A percentile compares a stretch with the other conserved stretches of the same genome.
phyloP scores from a whole-genome alignment of 2,113 vertebrate genomes.

The Mesitornis unicolor region DNA sequence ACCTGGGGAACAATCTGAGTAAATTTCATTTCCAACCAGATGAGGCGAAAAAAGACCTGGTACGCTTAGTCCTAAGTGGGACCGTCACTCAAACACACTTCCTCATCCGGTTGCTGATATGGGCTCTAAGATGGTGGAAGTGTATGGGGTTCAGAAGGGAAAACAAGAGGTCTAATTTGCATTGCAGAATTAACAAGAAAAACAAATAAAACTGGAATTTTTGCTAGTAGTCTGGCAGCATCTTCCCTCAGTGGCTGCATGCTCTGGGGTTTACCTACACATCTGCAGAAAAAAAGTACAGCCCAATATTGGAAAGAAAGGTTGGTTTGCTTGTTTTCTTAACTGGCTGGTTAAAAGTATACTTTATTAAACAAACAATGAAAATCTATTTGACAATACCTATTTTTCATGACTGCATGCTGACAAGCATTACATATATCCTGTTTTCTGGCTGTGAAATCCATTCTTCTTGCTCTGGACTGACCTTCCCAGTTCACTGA shows the following conservation, averaged over 20 bases:
- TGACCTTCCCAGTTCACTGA: neutral
- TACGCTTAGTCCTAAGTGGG: neutral
- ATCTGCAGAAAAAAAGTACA: neutral
- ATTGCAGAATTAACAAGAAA: neutral
- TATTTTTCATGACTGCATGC: neutral
- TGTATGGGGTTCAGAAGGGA: fast-evolving
- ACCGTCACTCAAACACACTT: neutral
- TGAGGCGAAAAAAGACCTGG: neutral
- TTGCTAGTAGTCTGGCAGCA: neutral
- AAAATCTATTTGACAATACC: neutral
- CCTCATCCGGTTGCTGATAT: neutral
- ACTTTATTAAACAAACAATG: neutral
- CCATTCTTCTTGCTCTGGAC: neutral
- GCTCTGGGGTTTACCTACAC: neutral
- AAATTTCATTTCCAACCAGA: neutral
- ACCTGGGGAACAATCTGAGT: neutral
- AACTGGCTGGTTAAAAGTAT: neutral
- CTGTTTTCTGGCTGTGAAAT: neutral
- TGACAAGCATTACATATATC: neutral
- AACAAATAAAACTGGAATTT: neutral
- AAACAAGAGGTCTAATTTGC: neutral
- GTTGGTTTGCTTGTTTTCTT: neutral
- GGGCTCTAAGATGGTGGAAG: neutral
- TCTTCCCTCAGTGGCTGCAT: neutral
- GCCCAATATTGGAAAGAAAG: neutral